These are phyloP conservation scores for Ditula angustiorana DNA, from an alignment of 2,888 invertebrate genomes.

Conservation along the genomic window DNA sequence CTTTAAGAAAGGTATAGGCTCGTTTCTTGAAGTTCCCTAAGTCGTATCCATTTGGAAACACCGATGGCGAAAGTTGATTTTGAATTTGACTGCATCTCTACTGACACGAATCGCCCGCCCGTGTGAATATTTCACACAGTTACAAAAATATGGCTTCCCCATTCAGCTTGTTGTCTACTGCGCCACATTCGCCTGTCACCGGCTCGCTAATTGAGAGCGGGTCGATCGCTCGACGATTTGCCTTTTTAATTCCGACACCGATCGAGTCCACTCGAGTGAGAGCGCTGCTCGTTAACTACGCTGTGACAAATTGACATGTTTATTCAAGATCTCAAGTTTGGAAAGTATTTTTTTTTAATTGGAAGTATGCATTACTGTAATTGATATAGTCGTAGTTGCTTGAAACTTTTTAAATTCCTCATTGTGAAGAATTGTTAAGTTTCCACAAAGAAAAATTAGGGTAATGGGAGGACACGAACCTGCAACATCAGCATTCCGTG, in stretches of 20 bases:
- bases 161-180: slow-evolving; percentile 3
- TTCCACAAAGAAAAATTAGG: too few species aligned
- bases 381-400: too few species aligned
- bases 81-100: too few species aligned
- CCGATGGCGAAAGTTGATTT: too few species aligned
- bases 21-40: too few species aligned
- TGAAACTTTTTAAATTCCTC: too few species aligned
- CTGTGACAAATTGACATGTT: slow-evolving; percentile 34
- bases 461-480: too few species aligned
- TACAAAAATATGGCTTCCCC: not conserved
- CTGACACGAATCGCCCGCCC: too few species aligned
- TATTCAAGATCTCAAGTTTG: slow-evolving; percentile 13
- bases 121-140: not conserved
- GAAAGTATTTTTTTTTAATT: slow-evolving; percentile 1
- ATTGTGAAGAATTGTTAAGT: too few species aligned
- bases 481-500: too few species aligned
- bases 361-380: not conserved
- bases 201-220: slow-evolving; percentile 28
- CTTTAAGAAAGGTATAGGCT: too few species aligned
- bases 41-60: too few species aligned
- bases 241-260: slow-evolving; percentile 38
- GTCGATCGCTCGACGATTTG: slow-evolving; percentile 32
- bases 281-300: slow-evolving; percentile 34
- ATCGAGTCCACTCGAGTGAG: slow-evolving; percentile 27
- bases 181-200: slow-evolving; percentile 9